Evolutionary conservation across 2,113 vertebrate species (phyloP), one percentile per base, ranked within the genome.

Genomic region (Chionodraco myersi): DNA sequence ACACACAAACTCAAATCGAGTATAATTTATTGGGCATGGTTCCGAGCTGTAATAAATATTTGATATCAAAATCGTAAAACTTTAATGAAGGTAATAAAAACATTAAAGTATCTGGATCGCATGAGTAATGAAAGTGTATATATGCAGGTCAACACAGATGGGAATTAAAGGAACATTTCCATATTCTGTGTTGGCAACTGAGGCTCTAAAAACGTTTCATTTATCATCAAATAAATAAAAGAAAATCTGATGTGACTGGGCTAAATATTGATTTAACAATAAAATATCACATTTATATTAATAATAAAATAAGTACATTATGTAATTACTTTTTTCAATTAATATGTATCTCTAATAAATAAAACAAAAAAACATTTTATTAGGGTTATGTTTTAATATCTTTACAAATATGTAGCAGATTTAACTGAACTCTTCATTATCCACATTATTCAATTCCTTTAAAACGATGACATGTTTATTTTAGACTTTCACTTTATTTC

Each of bases 31-130:
- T 18, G 54, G 21, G 15, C 18, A 21, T n/a, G 71, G 8, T 61
- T 60, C n/a, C 79, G 8, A 80, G 54, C 10, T 53, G 58, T 62
- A n/a, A 74, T 83, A 34, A 69, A 82, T 84, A 52, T 71, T 83
- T 77, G 5, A 81, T 83, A 58, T 66, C 45, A 51, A 53, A 74
- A 49, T 57, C 60, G 82, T 79, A 13, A 66, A 68, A 83, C 52
- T 15, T 67, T 80, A 72, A 70, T 82, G 59, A 51, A 30, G 18
- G 65, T 62, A 36, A 64, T 68, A 16, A 80, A 83, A 78, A 67
- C 44, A 13, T 63, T 8, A 5, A 21, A 18, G 54, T 58, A 26
- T 79, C 60, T 70, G 30, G n/a, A 72, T 77, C 21, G 15, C 54
- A 44, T 26, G 21, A 64, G 18, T 74, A 56, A 66, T 73, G n/a